Evolutionary conservation across 2,113 vertebrate genomes (phyloP).

Genomic region (Tragulus kanchil): DNA sequence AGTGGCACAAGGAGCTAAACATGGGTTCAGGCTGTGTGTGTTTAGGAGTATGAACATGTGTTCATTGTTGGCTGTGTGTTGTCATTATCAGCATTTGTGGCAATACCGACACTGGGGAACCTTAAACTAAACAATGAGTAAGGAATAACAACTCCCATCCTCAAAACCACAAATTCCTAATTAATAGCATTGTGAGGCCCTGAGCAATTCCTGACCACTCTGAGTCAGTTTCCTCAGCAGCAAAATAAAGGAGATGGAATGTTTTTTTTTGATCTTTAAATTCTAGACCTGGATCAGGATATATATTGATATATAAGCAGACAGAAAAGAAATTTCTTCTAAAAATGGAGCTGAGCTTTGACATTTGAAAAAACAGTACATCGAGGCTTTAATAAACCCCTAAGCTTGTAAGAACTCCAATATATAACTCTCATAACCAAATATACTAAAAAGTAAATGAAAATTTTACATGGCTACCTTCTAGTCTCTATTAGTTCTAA

Average conservation of each 20-base stretch:
- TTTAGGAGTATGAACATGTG: background rate
- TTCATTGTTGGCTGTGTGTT: background rate
- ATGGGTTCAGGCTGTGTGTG: background rate
- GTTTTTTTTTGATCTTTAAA: background rate
- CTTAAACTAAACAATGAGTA: background rate
- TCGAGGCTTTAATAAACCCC: background rate
- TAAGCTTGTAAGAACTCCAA: background rate
- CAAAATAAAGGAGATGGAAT: background rate
- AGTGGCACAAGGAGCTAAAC: background rate
- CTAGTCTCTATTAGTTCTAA: background rate
- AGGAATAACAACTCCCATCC: background rate
- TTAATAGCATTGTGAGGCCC: background rate
- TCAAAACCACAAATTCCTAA: background rate
- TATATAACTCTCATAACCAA: constrained; percentile 1
- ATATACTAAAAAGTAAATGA: background rate
- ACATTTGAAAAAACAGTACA: background rate
- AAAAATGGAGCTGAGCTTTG: background rate
- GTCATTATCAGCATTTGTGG: background rate
- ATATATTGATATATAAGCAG: background rate
- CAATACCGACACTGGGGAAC: background rate
- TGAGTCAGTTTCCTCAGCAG: background rate
- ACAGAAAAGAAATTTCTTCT: background rate
- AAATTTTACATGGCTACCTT: background rate
- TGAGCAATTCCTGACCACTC: background rate
- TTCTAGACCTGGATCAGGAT: background rate